These are phyloP conservation scores for Petroica traversi DNA, from an alignment of 2,113 vertebrate species.

Conservation along the genomic window DNA sequence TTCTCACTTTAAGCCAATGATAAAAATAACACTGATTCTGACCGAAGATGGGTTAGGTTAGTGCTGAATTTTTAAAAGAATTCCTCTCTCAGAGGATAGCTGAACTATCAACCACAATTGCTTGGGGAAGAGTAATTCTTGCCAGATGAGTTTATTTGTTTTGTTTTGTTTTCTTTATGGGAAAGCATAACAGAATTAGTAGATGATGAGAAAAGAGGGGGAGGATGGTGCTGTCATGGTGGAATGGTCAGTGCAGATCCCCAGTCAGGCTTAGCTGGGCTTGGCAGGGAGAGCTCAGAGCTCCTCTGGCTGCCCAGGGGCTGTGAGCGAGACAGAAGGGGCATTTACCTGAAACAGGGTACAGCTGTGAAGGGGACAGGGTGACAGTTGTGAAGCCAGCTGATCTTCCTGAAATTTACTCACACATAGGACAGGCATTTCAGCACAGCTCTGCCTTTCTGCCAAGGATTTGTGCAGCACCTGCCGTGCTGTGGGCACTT, in stretches of 20 bases:
- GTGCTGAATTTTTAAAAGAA: neutral
- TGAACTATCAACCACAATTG: slow-evolving; percentile 21
- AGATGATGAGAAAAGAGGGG: slow-evolving; percentile 6
- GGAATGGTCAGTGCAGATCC: neutral
- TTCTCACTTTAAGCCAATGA: neutral
- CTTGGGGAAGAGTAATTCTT: neutral
- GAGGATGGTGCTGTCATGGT: neutral
- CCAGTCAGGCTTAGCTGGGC: fast-evolving
- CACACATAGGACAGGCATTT: neutral
- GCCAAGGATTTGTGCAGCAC: neutral
- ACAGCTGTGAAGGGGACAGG: neutral
- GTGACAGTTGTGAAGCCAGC: neutral
- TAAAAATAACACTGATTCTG: neutral
- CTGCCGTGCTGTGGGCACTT: neutral
- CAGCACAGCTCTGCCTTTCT: neutral
- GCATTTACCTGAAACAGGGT: neutral
- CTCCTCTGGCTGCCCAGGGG: neutral
- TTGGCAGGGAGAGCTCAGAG: neutral
- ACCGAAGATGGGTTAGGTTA: neutral
- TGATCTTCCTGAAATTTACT: neutral
- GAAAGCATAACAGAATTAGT: slow-evolving; percentile 12
- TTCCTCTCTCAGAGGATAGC: neutral
- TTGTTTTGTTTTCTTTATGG: neutral
- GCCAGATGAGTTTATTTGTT: slow-evolving; percentile 7
- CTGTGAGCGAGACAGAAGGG: neutral